Base-by-base conservation (phyloP, 1,140 invertebrate genomes). In the Drosophila melanogaster region DNA sequence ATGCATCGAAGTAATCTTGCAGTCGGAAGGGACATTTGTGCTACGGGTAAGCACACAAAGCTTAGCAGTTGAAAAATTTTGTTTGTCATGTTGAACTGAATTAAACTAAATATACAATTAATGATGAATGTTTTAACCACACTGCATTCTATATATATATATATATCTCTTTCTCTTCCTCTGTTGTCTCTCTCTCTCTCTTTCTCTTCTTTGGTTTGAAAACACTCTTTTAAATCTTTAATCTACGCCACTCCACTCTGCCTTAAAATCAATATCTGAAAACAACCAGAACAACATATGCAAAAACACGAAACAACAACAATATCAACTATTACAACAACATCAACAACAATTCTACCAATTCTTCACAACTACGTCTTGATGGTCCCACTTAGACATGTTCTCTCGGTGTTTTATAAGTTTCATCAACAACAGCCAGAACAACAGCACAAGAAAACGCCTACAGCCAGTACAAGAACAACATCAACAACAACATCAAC, bases 121-220 rank as follows among this genome's bases (percentile, higher is more conserved):
- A 79, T 54, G 77, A 70, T 89, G 79, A 80, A 89, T 87, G 84
- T 83, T 79, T 89, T 89, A 87, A 84, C 83, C 72, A 89, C 83
- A 87, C 84, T 87, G 84, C 79, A 89, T 87, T 87, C 79, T 87
- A 73, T 87, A 77, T 87, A 83, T 73, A 69, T 53, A 77, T 72
- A 49, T 74, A 35, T 72, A 41, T 87, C 67, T 87, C 66, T 87
- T 60, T 86, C 80, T 87, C 72, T 87, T 69, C 89, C 79, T 87
- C 84, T 87, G 62, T 66, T 79, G 70, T 87, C 78, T 86, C 65
- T 86, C 79, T 86, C 65, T 86, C 79, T 81, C 77, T 79, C 57
- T 80, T 53, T 80, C 78, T 81, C 70, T 81, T 81, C 65, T 86
- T 86, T 86, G 81, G 66, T 79, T 86, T 86, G 76, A 46, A 64